Percentiles rank a stretch among this genome's conserved stretches.
Conservation (phyloP, 2,797 vertebrate genomes). For the Rachycentron canadum region DNA sequence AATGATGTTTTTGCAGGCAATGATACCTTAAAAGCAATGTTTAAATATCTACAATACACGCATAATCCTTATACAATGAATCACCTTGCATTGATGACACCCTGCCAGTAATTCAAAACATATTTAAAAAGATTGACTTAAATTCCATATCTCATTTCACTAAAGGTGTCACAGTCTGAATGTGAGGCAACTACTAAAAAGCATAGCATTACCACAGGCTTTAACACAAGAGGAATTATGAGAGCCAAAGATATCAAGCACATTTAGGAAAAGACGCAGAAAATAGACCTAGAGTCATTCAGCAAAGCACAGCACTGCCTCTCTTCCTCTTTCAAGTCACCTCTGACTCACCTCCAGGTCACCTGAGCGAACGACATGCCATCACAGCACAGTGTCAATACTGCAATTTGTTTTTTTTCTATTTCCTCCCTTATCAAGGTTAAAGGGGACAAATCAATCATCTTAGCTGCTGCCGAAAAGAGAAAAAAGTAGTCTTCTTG, state of each 20-base stretch:
- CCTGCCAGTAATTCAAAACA: slow-evolving; percentile 52
- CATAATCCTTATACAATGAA: slow-evolving; percentile 72
- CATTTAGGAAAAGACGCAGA: slow-evolving; percentile 36
- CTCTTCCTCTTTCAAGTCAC: slow-evolving; percentile 66
- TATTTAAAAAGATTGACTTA: slow-evolving; percentile 59
- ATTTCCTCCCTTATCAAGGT: slow-evolving; percentile 88
- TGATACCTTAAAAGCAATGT: slow-evolving; percentile 49
- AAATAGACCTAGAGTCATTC: slow-evolving; percentile 50
- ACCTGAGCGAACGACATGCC: slow-evolving; percentile 80
- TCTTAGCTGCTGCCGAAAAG: slow-evolving; percentile 69
- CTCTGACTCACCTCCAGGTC: slow-evolving; percentile 83
- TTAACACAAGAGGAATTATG: slow-evolving; percentile 24
- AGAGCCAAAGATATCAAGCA: slow-evolving; percentile 23
- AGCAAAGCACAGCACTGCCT: slow-evolving; percentile 43
- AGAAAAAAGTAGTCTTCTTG: slow-evolving; percentile 66
- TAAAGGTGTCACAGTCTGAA: slow-evolving; percentile 45
- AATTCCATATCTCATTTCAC: slow-evolving; percentile 53
- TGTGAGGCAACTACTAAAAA: slow-evolving; percentile 51
- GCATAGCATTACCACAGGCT: slow-evolving; percentile 29
- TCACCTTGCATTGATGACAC: slow-evolving; percentile 53
- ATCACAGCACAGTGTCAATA: slow-evolving; percentile 85
- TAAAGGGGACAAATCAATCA: slow-evolving; percentile 89
- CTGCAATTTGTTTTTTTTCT: slow-evolving; percentile 87
- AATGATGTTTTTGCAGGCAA: slow-evolving; percentile 50
- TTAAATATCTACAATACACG: slow-evolving; percentile 58